phyloP scores from a whole-genome alignment of 2,113 vertebrate species.

The Calypte anna region DNA sequence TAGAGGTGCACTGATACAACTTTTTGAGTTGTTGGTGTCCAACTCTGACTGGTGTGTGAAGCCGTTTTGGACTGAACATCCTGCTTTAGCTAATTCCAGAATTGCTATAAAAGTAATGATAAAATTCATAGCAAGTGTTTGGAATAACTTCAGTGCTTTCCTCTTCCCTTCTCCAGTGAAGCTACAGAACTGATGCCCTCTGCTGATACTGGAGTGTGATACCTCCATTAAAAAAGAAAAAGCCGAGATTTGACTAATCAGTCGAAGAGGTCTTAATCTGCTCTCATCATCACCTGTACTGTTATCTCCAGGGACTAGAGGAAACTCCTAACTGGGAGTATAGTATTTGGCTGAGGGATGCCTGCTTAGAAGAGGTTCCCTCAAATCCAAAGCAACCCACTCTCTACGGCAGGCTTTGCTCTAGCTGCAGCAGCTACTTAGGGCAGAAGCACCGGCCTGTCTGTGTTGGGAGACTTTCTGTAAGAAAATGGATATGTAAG shows the following conservation, averaged over 20 bases:
- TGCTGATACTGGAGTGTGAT: not conserved
- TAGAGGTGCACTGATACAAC: fast-evolving
- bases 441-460: not conserved
- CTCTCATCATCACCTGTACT: not conserved
- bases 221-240: fast-evolving
- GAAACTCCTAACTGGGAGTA: not conserved
- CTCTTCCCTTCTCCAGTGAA: not conserved
- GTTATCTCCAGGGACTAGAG: no score
- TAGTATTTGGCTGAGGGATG: fast-evolving
- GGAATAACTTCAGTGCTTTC: not conserved
- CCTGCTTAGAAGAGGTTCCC: not conserved
- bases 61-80: not conserved
- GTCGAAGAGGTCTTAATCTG: no score
- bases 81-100: fast-evolving
- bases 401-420: not conserved
- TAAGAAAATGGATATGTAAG: no score
- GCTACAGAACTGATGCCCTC: not conserved
- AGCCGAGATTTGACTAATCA: not conserved
- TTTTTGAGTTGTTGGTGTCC: not conserved
- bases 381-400: fast-evolving
- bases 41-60: fast-evolving
- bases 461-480: no score
- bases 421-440: fast-evolving
- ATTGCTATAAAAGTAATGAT: not conserved
- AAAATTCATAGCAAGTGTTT: not conserved